Evolutionary conservation across 2,888 invertebrate genomes (phyloP).

Genomic region (Harpagoxenus sublaevis): DNA sequence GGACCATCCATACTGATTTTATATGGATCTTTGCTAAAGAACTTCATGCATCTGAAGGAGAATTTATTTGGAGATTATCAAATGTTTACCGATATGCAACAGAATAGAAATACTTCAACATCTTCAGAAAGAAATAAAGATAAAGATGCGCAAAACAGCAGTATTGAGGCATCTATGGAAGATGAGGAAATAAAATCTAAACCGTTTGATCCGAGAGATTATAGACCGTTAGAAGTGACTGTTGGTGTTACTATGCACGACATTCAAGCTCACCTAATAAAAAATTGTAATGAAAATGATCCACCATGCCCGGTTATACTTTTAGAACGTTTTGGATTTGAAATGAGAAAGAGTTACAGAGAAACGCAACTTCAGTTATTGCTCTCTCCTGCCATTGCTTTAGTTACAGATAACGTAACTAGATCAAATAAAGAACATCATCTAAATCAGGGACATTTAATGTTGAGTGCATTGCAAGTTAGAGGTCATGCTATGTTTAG

Average conservation of each 20-base stretch:
- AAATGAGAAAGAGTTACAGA: conserved; percentile 97
- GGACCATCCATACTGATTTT: conserved; percentile 96
- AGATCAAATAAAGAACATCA: conserved; percentile 91
- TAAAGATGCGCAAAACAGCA: conserved; percentile 84
- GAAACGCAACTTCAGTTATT: conserved; percentile 97
- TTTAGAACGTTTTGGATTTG: conserved; percentile 97
- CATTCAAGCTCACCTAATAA: conserved; percentile 97
- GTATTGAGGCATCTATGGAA: conserved; percentile 88
- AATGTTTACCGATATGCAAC: conserved; percentile 96
- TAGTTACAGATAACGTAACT: conserved; percentile 92
- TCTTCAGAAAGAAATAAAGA: conserved; percentile 83
- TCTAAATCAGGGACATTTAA: conserved; percentile 94
- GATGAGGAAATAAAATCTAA: conserved; percentile 88
- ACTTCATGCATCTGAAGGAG: conserved; percentile 96
- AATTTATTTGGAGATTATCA: conserved; percentile 99
- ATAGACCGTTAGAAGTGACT: conserved; percentile 96
- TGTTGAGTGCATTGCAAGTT: conserved; percentile 94
- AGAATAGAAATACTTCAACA: conserved; percentile 87
- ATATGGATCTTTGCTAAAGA: conserved; percentile 96
- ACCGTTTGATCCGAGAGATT: conserved; percentile 94
- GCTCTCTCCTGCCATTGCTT: conserved; percentile 95
- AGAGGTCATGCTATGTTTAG: conserved; percentile 99
- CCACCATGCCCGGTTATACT: conserved; percentile 96
- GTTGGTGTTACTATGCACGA: conserved; percentile 98
- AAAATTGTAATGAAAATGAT: conserved; percentile 96